Conservation (phyloP, 2,888 invertebrate genomes). For the Lottia scabra region DNA sequence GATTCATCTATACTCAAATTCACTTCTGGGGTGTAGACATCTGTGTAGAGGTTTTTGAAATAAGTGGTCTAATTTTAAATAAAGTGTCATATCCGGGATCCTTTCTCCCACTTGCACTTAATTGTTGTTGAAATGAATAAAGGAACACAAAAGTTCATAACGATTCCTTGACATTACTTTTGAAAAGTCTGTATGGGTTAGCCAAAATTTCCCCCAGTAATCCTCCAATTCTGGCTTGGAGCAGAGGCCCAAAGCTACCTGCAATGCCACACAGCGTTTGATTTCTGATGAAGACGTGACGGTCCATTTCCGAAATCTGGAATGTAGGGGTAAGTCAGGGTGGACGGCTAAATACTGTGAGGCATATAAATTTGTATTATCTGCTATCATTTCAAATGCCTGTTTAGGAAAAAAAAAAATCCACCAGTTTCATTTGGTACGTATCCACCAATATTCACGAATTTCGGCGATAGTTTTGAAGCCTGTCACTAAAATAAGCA, state of each 20-base stretch:
- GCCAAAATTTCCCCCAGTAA: not conserved
- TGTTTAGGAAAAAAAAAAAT: too few species aligned
- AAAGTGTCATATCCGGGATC: constrained; percentile 3
- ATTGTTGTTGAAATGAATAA: constrained; percentile 5
- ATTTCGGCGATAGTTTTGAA: too few species aligned
- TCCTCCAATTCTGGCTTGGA: not conserved
- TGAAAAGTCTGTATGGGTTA: constrained; percentile 1
- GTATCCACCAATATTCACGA: too few species aligned
- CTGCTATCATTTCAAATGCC: too few species aligned
- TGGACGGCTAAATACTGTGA: too few species aligned
- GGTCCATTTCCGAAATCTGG: constrained; percentile 3
- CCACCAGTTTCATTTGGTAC: too few species aligned
- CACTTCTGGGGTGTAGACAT: constrained; percentile 14
- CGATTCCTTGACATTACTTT: not conserved
- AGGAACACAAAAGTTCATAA: not conserved
- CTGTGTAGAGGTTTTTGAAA: constrained; percentile 14
- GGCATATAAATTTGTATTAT: too few species aligned
- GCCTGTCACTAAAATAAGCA: too few species aligned
- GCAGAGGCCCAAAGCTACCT: constrained; percentile 6
- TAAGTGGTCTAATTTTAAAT: constrained; percentile 9
- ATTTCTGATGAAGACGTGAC: not conserved
- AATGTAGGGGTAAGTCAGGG: not conserved
- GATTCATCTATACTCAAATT: constrained; percentile 21
- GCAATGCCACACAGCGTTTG: not conserved
- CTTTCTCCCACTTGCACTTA: not conserved